Evolutionary conservation across 2,888 invertebrate genomes (phyloP).

Genomic region (Pseudoips prasinana): DNA sequence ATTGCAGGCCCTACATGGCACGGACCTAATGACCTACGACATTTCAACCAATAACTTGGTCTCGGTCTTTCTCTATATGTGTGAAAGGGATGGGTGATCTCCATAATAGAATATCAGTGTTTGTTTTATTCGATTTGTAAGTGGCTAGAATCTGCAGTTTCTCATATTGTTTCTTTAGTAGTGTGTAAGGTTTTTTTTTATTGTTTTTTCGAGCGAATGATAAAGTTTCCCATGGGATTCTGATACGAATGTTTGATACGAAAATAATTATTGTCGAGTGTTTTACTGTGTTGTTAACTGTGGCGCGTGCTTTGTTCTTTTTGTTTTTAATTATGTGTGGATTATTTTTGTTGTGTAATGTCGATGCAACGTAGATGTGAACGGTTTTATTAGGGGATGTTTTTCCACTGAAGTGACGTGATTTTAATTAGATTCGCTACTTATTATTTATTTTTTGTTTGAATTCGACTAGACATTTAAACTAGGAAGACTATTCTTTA

Average conservation of each 20-base stretch:
- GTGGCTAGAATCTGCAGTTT: slow-evolving; percentile 64
- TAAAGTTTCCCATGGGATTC: slow-evolving; percentile 32
- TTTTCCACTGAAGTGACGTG: too few species aligned
- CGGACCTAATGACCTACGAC: slow-evolving; percentile 81
- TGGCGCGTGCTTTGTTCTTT: too few species aligned
- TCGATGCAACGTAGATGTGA: too few species aligned
- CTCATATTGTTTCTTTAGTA: slow-evolving; percentile 65
- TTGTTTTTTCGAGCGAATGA: slow-evolving; percentile 29
- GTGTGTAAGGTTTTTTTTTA: slow-evolving; percentile 30
- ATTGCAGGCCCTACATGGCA: slow-evolving; percentile 75
- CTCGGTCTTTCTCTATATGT: slow-evolving; percentile 46
- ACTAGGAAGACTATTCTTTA: too few species aligned
- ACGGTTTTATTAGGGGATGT: too few species aligned
- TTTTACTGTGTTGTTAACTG: too few species aligned
- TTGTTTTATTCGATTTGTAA: slow-evolving; percentile 77
- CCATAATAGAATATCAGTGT: slow-evolving; percentile 76
- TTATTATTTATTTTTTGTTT: too few species aligned
- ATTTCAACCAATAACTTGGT: slow-evolving; percentile 70
- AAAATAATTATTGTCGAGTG: too few species aligned
- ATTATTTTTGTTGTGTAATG: too few species aligned
- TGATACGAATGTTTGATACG: slow-evolving; percentile 4
- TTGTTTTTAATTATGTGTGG: too few species aligned
- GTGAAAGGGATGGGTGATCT: slow-evolving; percentile 52
- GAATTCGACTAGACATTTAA: too few species aligned
- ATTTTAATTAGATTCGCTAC: too few species aligned